Percentiles rank a stretch among this genome's conserved stretches.
phyloP scores from a whole-genome alignment of 1,140 invertebrate species.

The Drosophila obscura region DNA sequence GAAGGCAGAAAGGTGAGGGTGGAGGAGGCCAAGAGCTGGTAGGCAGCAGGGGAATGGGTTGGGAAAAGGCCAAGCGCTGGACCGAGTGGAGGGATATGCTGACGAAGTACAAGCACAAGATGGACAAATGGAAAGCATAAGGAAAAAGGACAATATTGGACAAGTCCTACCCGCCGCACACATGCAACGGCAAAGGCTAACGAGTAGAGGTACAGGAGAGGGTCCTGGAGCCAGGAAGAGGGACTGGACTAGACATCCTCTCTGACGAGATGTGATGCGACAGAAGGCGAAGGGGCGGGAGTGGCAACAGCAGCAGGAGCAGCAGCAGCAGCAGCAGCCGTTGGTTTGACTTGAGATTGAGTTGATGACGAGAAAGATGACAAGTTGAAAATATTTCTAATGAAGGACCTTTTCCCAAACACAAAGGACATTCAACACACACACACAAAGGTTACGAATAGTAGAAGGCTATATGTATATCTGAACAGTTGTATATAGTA shows the following conservation, averaged over 20 bases:
- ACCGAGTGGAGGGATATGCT: slow-evolving; percentile 20
- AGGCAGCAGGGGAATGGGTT: neutral
- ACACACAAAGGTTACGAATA: slow-evolving; percentile 21
- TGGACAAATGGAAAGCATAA: slow-evolving; percentile 77
- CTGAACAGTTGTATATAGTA: slow-evolving; percentile 10
- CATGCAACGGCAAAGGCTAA: slow-evolving; percentile 30
- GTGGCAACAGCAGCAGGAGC: slow-evolving; percentile 13
- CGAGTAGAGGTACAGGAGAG: neutral
- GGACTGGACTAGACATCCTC: slow-evolving; percentile 40
- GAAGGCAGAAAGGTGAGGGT: slow-evolving; percentile 28
- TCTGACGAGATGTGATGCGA: slow-evolving; percentile 74
- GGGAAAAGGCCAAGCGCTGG: neutral
- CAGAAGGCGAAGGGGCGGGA: slow-evolving; percentile 49
- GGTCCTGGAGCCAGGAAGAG: neutral
- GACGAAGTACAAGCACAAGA: slow-evolving; percentile 68
- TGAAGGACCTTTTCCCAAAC: slow-evolving; percentile 73
- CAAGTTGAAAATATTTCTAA: slow-evolving; percentile 82
- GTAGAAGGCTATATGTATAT: neutral
- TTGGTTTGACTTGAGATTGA: slow-evolving; percentile 80
- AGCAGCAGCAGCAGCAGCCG: slow-evolving; percentile 48
- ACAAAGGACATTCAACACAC: slow-evolving; percentile 62
- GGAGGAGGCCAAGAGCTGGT: neutral
- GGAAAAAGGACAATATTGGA: slow-evolving; percentile 81
- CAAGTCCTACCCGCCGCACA: slow-evolving; percentile 49
- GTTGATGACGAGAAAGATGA: slow-evolving; percentile 81